Percentiles rank a stretch among this genome's conserved stretches.
phyloP scores from a whole-genome alignment of 37 sponge, comb jelly and placozoan species.

The Amphimedon queenslandica region DNA sequence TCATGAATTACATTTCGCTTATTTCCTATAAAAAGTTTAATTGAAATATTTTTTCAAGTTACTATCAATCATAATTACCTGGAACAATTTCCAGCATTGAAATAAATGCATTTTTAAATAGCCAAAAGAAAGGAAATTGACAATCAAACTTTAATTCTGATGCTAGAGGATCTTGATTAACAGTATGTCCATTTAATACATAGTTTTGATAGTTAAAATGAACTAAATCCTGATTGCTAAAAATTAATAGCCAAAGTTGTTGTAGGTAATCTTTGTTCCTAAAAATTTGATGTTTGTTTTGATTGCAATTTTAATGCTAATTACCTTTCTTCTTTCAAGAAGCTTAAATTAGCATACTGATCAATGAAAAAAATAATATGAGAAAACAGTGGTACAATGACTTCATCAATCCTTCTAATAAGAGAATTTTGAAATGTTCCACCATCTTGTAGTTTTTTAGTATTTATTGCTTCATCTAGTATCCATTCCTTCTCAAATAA shows the following conservation, averaged over 20 bases:
- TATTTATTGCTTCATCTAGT: slow-evolving; percentile 46
- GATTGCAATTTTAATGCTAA: too few species aligned
- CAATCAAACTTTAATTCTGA: slow-evolving; percentile 30
- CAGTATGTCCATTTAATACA: too few species aligned
- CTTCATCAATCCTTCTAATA: slow-evolving; percentile 47
- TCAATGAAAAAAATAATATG: slow-evolving; percentile 58
- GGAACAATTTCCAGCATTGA: slow-evolving; percentile 35
- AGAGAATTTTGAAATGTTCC: slow-evolving; percentile 62
- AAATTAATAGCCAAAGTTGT: too few species aligned
- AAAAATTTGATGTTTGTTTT: too few species aligned
- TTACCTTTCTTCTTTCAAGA: too few species aligned
- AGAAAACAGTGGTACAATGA: slow-evolving; percentile 50
- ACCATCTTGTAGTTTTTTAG: slow-evolving; percentile 41
- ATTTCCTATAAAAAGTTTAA: not conserved
- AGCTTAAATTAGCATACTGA: slow-evolving; percentile 45
- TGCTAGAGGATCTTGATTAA: too few species aligned
- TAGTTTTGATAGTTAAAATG: too few species aligned
- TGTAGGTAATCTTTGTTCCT: too few species aligned
- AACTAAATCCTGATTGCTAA: too few species aligned
- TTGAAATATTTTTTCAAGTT: not conserved
- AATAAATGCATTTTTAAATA: slow-evolving; percentile 55
- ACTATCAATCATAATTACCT: not conserved
- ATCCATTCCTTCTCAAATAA: slow-evolving; percentile 39
- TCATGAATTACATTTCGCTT: slow-evolving; percentile 4
- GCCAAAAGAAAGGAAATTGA: slow-evolving; percentile 85